Conservation (phyloP, 2,888 invertebrate genomes). For the Pandemis heparana region DNA sequence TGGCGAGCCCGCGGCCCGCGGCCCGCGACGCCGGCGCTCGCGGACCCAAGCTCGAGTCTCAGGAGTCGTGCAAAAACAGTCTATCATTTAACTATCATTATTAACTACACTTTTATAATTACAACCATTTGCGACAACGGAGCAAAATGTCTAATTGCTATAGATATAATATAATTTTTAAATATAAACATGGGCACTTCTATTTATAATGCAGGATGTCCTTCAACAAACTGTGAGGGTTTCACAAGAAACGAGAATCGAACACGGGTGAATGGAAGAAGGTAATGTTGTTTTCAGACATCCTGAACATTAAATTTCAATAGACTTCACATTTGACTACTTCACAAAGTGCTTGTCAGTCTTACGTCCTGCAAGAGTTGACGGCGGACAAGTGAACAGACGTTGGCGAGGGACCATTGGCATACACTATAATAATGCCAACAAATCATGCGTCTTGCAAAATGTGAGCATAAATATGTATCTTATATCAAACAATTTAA, state of each 20-base stretch:
- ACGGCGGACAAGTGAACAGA: slow-evolving; percentile 44
- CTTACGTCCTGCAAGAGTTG: slow-evolving; percentile 67
- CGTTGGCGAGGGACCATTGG: slow-evolving; percentile 46
- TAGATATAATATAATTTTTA: slow-evolving; percentile 66
- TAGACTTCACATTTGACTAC: slow-evolving; percentile 63
- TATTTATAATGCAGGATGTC: slow-evolving; percentile 68
- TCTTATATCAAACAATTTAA: slow-evolving; percentile 43
- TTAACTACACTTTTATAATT: slow-evolving; percentile 78
- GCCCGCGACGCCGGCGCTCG: slow-evolving; percentile 61
- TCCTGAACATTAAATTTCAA: slow-evolving; percentile 58
- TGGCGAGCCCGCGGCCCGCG: slow-evolving; percentile 50
- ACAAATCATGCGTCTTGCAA: slow-evolving; percentile 49
- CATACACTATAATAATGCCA: slow-evolving; percentile 44
- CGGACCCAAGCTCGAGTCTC: slow-evolving; percentile 29
- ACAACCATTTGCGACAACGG: slow-evolving; percentile 84
- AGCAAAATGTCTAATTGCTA: slow-evolving; percentile 81
- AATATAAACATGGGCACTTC: slow-evolving; percentile 70
- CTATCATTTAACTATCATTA: slow-evolving; percentile 81
- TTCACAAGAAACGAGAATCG: slow-evolving; percentile 20
- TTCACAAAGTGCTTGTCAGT: slow-evolving; percentile 71
- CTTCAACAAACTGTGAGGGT: slow-evolving; percentile 56
- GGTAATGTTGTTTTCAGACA: slow-evolving; percentile 62
- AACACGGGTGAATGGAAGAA: slow-evolving; percentile 34
- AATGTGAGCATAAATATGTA: slow-evolving; percentile 52
- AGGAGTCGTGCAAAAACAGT: slow-evolving; percentile 76